Evolutionary conservation across 1,140 invertebrate species (phyloP).

Genomic region (Meloidogyne exigua): DNA sequence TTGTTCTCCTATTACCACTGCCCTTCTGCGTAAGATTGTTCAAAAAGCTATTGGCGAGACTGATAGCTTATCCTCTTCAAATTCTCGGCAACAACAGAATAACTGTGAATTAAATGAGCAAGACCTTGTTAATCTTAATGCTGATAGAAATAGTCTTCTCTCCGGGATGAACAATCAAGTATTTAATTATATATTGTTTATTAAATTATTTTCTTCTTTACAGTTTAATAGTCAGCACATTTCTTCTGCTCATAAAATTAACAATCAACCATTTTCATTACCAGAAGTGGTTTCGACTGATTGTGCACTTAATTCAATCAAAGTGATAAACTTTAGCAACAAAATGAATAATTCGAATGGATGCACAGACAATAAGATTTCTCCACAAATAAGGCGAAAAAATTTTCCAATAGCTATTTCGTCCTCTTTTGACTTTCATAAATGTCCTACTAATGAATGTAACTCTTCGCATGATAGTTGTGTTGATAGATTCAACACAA

Average conservation of each 20-base stretch:
- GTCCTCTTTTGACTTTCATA: background rate
- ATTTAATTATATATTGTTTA: background rate
- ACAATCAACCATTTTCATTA: background rate
- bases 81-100: background rate
- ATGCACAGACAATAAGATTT: background rate
- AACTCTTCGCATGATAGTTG: background rate
- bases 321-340: background rate
- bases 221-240: background rate
- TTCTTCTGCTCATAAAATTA: background rate
- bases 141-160: background rate
- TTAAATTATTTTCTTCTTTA: background rate
- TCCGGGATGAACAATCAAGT: background rate
- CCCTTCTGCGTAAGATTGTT: conserved; percentile 28
- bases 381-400: background rate
- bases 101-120: background rate
- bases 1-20: conserved; percentile 24
- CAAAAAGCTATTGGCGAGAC: conserved; percentile 23
- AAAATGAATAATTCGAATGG: background rate
- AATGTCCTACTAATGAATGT: conserved; percentile 8
- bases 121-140: background rate
- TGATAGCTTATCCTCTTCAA: background rate
- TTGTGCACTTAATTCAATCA: background rate
- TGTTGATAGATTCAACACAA: background rate
- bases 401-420: background rate
- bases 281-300: background rate